Conservation (phyloP, 2,888 invertebrate genomes). For the Teleogryllus oceanicus region DNA sequence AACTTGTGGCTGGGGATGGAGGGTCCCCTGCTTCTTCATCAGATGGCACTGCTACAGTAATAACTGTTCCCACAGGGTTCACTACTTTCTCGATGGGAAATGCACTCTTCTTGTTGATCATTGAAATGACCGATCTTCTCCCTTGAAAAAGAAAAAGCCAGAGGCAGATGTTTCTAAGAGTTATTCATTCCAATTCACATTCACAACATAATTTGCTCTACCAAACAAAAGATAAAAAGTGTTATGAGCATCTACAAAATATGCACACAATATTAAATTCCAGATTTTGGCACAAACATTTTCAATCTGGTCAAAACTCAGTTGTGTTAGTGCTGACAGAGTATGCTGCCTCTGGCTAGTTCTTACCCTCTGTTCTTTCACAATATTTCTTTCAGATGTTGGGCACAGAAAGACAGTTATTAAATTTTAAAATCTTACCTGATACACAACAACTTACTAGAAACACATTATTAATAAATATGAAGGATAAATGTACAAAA, state of each 20-base stretch:
- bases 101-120: constrained; percentile 42
- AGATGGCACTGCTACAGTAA: constrained; percentile 47
- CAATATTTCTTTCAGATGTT: neutral
- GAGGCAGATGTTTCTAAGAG: constrained; percentile 62
- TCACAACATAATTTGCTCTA: constrained; percentile 37
- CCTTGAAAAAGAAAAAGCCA: constrained; percentile 72
- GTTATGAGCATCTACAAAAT: neutral
- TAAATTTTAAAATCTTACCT: neutral
- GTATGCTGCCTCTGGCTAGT: constrained; percentile 49
- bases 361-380: constrained; percentile 39
- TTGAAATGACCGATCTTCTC: constrained; percentile 51
- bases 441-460: too few relatives aligned
- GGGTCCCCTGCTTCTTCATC: constrained; percentile 23
- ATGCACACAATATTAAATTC: constrained; percentile 2
- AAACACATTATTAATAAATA: too few relatives aligned
- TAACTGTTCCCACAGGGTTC: constrained; percentile 72
- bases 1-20: neutral
- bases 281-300: neutral
- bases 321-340: constrained; percentile 5
- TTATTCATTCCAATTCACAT: constrained; percentile 26
- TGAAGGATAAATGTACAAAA: too few relatives aligned
- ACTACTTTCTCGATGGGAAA: constrained; percentile 63
- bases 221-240: neutral
- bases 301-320: neutral
- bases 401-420: neutral